Evolutionary conservation across 2,888 invertebrate genomes (phyloP).

Genomic region (Timema cristinae): DNA sequence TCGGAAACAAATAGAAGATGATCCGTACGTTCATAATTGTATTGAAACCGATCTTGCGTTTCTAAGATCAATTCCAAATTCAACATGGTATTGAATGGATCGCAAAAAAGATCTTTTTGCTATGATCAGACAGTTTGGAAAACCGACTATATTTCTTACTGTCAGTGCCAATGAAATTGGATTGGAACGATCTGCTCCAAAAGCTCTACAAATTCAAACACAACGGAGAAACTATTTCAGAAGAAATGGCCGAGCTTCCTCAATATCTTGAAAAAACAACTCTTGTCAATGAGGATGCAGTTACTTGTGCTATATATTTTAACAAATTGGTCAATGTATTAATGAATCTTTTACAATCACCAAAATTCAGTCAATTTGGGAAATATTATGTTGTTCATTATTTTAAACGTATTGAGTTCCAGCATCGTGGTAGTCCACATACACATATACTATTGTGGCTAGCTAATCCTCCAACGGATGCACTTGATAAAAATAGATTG

Average conservation of each 20-base stretch:
- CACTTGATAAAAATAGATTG: not conserved
- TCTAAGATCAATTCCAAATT: no score
- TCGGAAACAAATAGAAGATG: no score
- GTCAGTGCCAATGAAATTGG: conserved; percentile 18
- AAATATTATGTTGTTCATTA: conserved; percentile 18
- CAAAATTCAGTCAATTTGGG: conserved; percentile 19
- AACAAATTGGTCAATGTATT: no score
- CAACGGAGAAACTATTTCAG: conserved; percentile 14
- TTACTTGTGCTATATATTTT: no score
- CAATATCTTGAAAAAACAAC: conserved; percentile 11
- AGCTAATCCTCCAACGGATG: conserved; percentile 13
- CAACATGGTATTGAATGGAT: no score
- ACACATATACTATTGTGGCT: conserved; percentile 20
- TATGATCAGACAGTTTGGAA: no score
- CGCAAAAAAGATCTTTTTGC: no score
- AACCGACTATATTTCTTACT: no score
- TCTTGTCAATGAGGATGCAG: conserved; percentile 6
- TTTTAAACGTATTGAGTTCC: conserved; percentile 19
- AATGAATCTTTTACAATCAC: conserved; percentile 21
- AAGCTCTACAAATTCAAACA: conserved; percentile 16
- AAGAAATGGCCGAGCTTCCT: not conserved
- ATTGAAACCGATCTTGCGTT: no score
- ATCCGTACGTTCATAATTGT: no score
- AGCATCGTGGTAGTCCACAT: conserved; percentile 23
- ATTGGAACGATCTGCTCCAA: conserved; percentile 12